These are phyloP conservation scores for Xenops minutus DNA, from an alignment of 2,797 vertebrate species.

Conservation along the genomic window DNA sequence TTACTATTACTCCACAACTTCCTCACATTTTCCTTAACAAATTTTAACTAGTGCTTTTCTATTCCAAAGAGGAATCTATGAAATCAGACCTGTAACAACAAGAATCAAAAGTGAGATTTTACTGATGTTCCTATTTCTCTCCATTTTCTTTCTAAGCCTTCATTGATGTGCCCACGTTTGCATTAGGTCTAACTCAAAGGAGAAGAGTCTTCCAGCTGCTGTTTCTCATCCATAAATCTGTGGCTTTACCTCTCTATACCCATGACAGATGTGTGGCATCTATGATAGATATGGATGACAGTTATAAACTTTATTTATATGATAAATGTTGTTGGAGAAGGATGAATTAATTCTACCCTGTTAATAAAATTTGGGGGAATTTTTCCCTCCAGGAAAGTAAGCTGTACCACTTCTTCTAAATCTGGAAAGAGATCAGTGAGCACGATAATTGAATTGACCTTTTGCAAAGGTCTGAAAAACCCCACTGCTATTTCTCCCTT, in stretches of 20 bases:
- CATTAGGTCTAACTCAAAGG: not conserved
- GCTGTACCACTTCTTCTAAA: not conserved
- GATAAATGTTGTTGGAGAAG: not conserved
- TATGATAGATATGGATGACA: not conserved
- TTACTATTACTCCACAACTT: not conserved
- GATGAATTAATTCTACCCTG: conserved; percentile 17
- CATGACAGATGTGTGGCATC: not conserved
- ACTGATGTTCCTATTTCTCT: not conserved
- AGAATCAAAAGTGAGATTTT: not conserved
- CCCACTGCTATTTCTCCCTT: not conserved
- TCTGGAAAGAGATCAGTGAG: conserved; percentile 14
- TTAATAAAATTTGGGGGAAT: not conserved
- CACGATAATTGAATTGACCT: conserved; percentile 32
- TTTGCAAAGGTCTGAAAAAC: conserved; percentile 37
- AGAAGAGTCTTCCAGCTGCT: not conserved
- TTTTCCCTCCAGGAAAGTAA: not conserved
- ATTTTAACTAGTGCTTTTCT: not conserved
- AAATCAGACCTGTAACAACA: not conserved
- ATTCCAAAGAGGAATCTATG: not conserved
- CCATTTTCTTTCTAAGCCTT: not conserved
- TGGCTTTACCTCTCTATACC: not conserved
- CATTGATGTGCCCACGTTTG: not conserved
- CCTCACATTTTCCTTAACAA: not conserved
- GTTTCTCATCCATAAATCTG: not conserved
- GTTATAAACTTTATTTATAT: not conserved